These are phyloP conservation scores for Lasioglossum pauxillum DNA, from an alignment of 2,888 invertebrate species.

Conservation along the genomic window DNA sequence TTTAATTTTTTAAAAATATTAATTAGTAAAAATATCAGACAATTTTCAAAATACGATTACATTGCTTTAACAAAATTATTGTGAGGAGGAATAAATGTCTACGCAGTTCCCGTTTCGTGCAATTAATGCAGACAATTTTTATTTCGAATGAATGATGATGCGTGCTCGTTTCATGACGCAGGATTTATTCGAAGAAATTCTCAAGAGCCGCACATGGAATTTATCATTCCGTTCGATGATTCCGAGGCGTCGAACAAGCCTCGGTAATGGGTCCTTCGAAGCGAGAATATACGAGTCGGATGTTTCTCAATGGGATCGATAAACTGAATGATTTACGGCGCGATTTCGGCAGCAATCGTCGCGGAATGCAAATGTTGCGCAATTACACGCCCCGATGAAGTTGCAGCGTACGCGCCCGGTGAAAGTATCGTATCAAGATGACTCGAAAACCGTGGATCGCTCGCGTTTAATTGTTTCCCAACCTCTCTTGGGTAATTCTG, in stretches of 20 bases:
- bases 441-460: conserved; percentile 41
- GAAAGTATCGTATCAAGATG: conserved; percentile 47
- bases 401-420: conserved; percentile 12
- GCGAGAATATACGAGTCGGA: background rate
- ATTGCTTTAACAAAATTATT: background rate
- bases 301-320: conserved; percentile 7
- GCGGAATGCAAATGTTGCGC: conserved; percentile 43
- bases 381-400: conserved; percentile 22
- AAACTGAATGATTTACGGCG: conserved; percentile 3
- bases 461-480: conserved; percentile 25
- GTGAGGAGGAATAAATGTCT: background rate
- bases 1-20: background rate
- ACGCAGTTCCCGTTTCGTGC: background rate
- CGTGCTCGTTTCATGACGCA: background rate
- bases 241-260: background rate
- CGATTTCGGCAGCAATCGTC: conserved; percentile 7
- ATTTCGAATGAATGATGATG: background rate
- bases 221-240: background rate
- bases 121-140: background rate
- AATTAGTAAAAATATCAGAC: background rate
- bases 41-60: background rate
- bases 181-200: background rate
- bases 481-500: background rate
- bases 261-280: background rate
- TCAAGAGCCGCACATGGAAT: background rate